phyloP scores from a whole-genome alignment of 2,888 invertebrate genomes.

The Meteorus colon region DNA sequence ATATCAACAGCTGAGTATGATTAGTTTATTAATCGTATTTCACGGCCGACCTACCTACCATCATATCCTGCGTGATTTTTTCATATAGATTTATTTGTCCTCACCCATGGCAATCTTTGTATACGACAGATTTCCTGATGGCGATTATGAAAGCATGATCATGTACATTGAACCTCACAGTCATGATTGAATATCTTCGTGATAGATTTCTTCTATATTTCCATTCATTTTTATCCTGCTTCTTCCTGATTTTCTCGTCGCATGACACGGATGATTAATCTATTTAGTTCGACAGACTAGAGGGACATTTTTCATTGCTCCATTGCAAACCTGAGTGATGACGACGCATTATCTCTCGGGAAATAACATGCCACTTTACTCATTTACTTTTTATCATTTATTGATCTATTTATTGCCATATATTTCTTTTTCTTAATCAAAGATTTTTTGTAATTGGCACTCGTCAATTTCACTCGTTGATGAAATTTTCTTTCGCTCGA shows the following conservation, averaged over 20 bases:
- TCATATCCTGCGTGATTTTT: conserved; percentile 35
- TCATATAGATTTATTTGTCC: conserved; percentile 29
- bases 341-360: conserved; percentile 24
- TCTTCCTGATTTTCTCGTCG: conserved; percentile 4
- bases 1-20: conserved; percentile 64
- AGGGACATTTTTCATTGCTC: conserved; percentile 27
- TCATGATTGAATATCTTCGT: background rate
- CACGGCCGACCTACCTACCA: conserved; percentile 55
- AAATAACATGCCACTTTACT: conserved; percentile 27
- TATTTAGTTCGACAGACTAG: background rate
- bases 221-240: background rate
- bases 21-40: conserved; percentile 68
- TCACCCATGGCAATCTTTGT: conserved; percentile 11
- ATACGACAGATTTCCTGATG: conserved; percentile 13
- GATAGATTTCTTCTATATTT: background rate
- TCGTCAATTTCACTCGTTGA: no score
- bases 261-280: background rate
- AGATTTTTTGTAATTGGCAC: background rate
- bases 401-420: no score
- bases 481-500: no score
- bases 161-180: conserved; percentile 1
- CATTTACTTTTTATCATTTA: background rate
- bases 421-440: background rate
- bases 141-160: conserved; percentile 29
- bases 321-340: conserved; percentile 22